Conservation (phyloP, 1,140 invertebrate species). For the Sinella curviseta region DNA sequence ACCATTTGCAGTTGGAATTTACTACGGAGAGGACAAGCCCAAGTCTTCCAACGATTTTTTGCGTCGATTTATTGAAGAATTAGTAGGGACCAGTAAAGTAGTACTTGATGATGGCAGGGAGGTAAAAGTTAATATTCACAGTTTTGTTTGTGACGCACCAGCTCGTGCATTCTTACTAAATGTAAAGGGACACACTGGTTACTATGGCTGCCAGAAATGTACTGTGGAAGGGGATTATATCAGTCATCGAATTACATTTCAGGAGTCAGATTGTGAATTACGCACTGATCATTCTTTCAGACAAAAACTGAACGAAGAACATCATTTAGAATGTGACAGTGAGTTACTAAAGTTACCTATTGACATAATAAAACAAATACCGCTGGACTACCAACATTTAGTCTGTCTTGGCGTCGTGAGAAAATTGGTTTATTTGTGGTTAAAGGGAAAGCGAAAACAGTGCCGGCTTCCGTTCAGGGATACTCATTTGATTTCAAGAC, state of each 20-base stretch:
- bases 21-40: conserved; percentile 12
- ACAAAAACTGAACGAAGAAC: neutral
- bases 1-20: conserved; percentile 29
- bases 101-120: conserved; percentile 29
- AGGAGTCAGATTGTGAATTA: conserved; percentile 15
- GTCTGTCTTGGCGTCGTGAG: conserved; percentile 52
- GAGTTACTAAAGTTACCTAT: conserved; percentile 4
- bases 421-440: conserved; percentile 51
- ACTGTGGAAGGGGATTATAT: conserved; percentile 47
- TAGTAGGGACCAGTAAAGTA: conserved; percentile 7
- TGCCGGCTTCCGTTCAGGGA: conserved; percentile 4
- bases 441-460: conserved; percentile 18
- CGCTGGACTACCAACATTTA: conserved; percentile 52
- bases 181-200: conserved; percentile 53
- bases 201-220: conserved; percentile 54
- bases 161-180: conserved; percentile 54
- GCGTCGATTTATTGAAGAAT: conserved; percentile 45
- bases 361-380: conserved; percentile 34
- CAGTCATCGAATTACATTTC: conserved; percentile 49
- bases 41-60: conserved; percentile 44
- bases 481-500: conserved; percentile 31
- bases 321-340: conserved; percentile 17
- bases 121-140: conserved; percentile 42
- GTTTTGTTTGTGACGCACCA: conserved; percentile 54
- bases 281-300: conserved; percentile 51